Conservation (phyloP, 2,113 vertebrate species). For the Procapra przewalskii region DNA sequence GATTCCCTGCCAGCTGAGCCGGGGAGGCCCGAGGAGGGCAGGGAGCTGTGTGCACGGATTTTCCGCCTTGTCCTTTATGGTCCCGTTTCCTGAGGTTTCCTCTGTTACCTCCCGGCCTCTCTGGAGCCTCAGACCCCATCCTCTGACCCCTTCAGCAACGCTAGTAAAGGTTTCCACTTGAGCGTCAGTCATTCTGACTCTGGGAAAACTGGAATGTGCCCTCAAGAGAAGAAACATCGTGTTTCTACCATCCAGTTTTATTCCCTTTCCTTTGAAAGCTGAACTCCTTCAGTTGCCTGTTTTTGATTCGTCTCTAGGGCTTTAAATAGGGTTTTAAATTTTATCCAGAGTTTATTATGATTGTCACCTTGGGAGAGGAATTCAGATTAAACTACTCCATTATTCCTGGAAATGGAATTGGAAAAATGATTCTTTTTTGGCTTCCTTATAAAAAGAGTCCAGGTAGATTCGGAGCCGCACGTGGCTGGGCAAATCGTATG, state of each 20-base stretch:
- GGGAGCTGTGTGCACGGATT: background rate
- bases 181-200: background rate
- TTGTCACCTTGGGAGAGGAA: background rate
- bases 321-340: background rate
- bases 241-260: background rate
- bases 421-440: background rate
- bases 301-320: background rate
- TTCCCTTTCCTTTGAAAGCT: background rate
- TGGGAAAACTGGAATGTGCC: background rate
- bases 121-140: background rate
- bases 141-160: background rate
- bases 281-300: background rate
- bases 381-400: constrained; percentile 22
- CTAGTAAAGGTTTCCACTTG: background rate
- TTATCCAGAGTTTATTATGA: background rate
- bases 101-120: background rate
- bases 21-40: background rate
- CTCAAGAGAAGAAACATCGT: background rate
- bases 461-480: background rate
- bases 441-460: background rate
- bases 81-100: background rate
- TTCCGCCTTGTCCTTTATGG: background rate
- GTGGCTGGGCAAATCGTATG: background rate
- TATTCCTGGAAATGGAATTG: background rate
- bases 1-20: background rate